These are phyloP conservation scores for Lasioglossum zephyrum DNA, from an alignment of 2,888 invertebrate genomes.

Conservation along the genomic window DNA sequence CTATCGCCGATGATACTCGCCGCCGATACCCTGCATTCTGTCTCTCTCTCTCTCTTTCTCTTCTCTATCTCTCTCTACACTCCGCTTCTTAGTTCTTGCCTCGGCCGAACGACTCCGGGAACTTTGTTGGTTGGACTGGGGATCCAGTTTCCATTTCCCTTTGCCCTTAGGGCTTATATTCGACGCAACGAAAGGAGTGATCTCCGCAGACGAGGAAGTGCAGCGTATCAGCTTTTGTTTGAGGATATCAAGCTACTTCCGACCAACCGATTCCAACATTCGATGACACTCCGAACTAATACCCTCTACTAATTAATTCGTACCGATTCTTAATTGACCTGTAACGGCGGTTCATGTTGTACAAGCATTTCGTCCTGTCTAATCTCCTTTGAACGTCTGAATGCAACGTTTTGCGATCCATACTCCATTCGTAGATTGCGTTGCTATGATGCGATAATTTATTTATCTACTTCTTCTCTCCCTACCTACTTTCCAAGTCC, in stretches of 20 bases:
- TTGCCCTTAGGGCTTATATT: conserved; percentile 13
- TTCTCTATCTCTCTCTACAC: not conserved
- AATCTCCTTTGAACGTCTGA: no score
- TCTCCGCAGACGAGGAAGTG: not conserved
- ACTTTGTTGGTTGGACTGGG: conserved; percentile 13
- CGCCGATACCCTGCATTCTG: conserved; percentile 30
- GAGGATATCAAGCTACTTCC: not conserved
- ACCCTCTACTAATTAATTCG: not conserved
- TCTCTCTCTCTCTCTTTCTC: not conserved
- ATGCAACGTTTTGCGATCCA: no score
- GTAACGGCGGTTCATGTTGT: no score
- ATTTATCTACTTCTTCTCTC: no score
- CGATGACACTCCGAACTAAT: not conserved
- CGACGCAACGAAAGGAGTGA: not conserved
- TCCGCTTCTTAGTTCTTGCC: not conserved
- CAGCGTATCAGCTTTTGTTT: not conserved
- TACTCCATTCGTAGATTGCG: no score
- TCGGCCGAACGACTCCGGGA: not conserved
- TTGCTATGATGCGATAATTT: no score
- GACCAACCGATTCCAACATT: not conserved
- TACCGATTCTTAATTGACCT: not conserved
- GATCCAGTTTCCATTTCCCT: conserved; percentile 25
- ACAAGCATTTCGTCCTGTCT: no score
- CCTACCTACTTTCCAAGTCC: no score
- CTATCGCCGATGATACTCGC: conserved; percentile 41